Conservation (phyloP, 2,797 vertebrate genomes). For the Oreortyx pictus region DNA sequence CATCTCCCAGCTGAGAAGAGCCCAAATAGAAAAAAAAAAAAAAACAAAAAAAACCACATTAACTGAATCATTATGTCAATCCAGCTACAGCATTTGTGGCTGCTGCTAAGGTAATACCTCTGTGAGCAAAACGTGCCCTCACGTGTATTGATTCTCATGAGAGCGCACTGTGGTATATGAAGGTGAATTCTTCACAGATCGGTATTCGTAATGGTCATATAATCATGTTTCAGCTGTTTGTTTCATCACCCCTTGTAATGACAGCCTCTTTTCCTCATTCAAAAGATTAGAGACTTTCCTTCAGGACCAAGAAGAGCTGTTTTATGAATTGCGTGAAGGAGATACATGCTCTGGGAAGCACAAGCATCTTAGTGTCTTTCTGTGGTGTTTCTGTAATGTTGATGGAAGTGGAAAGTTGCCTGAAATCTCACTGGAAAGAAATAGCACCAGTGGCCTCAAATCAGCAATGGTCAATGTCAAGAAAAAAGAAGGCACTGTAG, state of each 20-base stretch:
- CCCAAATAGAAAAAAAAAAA: background rate
- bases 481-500: background rate
- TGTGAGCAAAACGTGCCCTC: background rate
- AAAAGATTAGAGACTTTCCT: background rate
- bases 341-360: background rate
- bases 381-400: background rate
- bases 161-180: background rate
- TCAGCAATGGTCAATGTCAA: background rate
- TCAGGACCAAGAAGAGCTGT: background rate
- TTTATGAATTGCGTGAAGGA: background rate
- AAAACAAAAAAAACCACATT: too few relatives aligned
- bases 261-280: background rate
- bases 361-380: background rate
- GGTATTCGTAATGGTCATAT: fast-evolving
- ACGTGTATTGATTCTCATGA: background rate
- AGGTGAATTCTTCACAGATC: background rate
- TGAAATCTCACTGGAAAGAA: background rate
- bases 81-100: background rate
- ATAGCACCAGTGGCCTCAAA: background rate
- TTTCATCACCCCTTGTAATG: background rate
- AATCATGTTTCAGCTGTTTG: fast-evolving
- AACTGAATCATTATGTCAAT: background rate
- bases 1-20: background rate
- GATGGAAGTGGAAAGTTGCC: background rate
- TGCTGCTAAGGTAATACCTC: background rate